Evolutionary conservation across 2,888 invertebrate species (phyloP), one percentile per base, ranked within the genome.

Genomic region (Drosophila kuntzei): DNA sequence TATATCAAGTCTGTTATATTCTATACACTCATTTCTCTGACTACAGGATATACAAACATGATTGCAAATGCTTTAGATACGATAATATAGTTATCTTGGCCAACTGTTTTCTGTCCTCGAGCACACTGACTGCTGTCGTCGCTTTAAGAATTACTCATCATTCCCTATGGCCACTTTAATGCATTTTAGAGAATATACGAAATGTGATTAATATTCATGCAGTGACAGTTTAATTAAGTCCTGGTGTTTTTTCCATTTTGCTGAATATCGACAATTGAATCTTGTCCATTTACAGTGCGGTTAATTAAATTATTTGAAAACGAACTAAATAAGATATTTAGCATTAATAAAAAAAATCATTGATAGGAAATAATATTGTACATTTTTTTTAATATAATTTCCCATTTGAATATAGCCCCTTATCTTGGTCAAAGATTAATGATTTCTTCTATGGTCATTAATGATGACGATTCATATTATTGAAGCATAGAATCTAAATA

Each of bases 161-260:
- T 8, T 32, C 22, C 20, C 34, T 64, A 61, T 58, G 68, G 37
- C n/a, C 46, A 43, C 55, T 59, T 73, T 60, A 62, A 51, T 53
- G 61, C 60, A 58, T 46, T 65, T 59, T 25, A 43, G 37, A 64
- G 49, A 84, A 66, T 77, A 60, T 50, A 39, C 58, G 47, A 67
- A 87, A 66, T 84, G 67, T 46, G 75, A 67, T 70, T 71, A 68
- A 70, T 44, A 25, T 32, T 55, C 29, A 51, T 43, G 49, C 60
- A 67, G 43, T 58, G 69, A 76, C 59, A 66, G 66, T 57, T 73
- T 32, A 54, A 73, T 67, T 86, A 51, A 44, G 22, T 29, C 27
- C 18, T 22, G 6, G 8, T 43, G 27, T n/a, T 49, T 41, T 50
- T 50, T 16, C 14, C 22, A 36, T 16, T 36, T 12, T 37, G 11